Conservation (phyloP, 2,113 vertebrate species). For the Hyperopisus bebe region DNA sequence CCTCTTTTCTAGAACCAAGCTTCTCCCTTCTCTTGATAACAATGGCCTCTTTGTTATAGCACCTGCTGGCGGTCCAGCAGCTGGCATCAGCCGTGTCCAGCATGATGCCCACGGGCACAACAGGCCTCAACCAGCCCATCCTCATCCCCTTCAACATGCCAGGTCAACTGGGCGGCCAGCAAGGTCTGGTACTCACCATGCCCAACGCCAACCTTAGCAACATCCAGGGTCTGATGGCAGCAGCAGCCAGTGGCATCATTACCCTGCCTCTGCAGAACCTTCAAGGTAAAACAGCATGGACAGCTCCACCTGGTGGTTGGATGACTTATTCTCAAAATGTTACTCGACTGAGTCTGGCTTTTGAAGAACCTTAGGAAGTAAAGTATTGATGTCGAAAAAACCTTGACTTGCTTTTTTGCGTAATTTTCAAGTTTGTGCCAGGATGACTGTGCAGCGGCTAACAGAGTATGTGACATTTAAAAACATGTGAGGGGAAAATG, state of each 20-base stretch:
- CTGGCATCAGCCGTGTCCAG: slow-evolving; percentile 85
- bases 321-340: not conserved
- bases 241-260: slow-evolving; percentile 95
- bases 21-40: not conserved
- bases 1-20: not conserved
- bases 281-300: slow-evolving; percentile 74
- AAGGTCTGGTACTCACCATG: slow-evolving; percentile 91
- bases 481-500: not conserved
- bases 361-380: not conserved
- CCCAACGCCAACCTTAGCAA: slow-evolving; percentile 72
- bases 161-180: slow-evolving; percentile 88
- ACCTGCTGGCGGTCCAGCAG: slow-evolving; percentile 89
- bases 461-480: not conserved
- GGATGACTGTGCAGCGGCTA: not conserved
- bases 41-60: slow-evolving; percentile 56
- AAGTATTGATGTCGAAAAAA: not conserved
- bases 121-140: slow-evolving; percentile 90
- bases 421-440: not conserved
- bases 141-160: slow-evolving; percentile 97
- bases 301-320: not conserved
- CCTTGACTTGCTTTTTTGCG: not conserved
- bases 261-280: slow-evolving; percentile 97
- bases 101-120: slow-evolving; percentile 87
- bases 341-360: not conserved
- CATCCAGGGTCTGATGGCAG: slow-evolving; percentile 95